Percentiles rank a stretch among this genome's conserved stretches.
Evolutionary conservation across 2,888 invertebrate genomes (phyloP).

Genomic region (Nomada flava): DNA sequence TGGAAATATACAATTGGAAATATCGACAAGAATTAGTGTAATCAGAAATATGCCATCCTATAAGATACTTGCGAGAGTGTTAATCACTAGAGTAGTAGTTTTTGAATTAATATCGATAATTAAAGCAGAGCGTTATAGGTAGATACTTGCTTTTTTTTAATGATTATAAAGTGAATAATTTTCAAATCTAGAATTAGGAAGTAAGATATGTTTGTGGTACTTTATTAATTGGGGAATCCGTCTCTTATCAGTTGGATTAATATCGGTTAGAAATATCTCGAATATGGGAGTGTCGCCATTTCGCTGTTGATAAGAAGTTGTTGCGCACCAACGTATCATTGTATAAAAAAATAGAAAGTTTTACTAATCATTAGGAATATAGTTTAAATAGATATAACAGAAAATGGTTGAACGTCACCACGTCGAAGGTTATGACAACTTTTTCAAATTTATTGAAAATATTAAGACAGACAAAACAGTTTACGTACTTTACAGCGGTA

Average conservation of each 20-base stretch:
- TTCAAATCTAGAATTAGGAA: not conserved
- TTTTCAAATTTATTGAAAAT: conserved; percentile 86
- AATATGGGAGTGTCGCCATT: conserved; percentile 11
- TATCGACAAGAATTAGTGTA: not conserved
- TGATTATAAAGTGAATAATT: not conserved
- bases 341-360: not conserved
- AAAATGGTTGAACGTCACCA: conserved; percentile 85
- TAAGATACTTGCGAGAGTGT: not conserved
- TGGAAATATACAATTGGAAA: not conserved
- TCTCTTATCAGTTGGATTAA: conserved; percentile 36
- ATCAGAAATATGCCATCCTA: not conserved
- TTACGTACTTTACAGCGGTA: conserved; percentile 88
- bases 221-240: not conserved
- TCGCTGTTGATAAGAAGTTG: conserved; percentile 25
- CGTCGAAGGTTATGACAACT: conserved; percentile 88
- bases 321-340: not conserved
- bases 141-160: not conserved
- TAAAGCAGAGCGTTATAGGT: too few species aligned
- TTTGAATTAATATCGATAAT: conserved; percentile 1
- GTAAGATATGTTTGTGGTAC: not conserved
- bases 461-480: conserved; percentile 84
- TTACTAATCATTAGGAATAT: not conserved
- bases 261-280: conserved; percentile 2
- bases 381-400: not conserved
- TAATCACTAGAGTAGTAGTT: not conserved